A percentile compares a stretch with the other conserved stretches of the same genome.
Conservation (phyloP, 2,888 invertebrate genomes). For the Scrobipalpa atriplicella region DNA sequence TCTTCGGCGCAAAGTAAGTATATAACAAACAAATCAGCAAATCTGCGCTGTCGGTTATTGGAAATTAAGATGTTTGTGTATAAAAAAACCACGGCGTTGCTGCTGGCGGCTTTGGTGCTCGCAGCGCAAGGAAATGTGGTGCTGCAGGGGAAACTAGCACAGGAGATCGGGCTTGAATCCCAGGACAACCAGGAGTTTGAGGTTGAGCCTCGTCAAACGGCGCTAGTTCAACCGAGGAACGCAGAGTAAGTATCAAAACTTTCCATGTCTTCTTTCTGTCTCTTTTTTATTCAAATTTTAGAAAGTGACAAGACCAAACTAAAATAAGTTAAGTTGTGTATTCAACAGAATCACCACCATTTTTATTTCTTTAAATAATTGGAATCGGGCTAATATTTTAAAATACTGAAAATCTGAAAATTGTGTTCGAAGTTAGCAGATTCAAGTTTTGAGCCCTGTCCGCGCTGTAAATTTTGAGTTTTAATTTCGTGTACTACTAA, state of each 20-base stretch:
- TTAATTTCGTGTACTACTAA: no score
- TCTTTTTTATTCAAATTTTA: no score
- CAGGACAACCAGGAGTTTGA: constrained; percentile 13
- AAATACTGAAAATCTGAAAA: no score
- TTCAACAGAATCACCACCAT: no score
- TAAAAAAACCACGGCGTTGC: constrained; percentile 54
- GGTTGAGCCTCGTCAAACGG: neutral
- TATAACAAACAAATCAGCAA: constrained; percentile 46
- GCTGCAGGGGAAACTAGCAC: constrained; percentile 3
- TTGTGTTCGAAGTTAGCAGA: no score
- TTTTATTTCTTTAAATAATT: no score
- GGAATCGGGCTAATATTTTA: no score
- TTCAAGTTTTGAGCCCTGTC: no score
- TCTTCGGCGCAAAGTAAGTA: constrained; percentile 36
- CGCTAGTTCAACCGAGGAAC: neutral
- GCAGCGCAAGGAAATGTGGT: constrained; percentile 57
- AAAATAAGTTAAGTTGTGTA: no score
- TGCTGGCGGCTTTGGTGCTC: constrained; percentile 53
- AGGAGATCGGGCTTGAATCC: constrained; percentile 31
- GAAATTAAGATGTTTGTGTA: constrained; percentile 47
- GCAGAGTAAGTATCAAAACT: neutral
- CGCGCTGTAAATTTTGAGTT: no score
- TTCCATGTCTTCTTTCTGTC: neutral
- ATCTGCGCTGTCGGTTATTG: constrained; percentile 31
- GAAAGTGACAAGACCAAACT: no score